Evolutionary conservation across 1,140 invertebrate species (phyloP).

Genomic region (Diuraphis noxia): DNA sequence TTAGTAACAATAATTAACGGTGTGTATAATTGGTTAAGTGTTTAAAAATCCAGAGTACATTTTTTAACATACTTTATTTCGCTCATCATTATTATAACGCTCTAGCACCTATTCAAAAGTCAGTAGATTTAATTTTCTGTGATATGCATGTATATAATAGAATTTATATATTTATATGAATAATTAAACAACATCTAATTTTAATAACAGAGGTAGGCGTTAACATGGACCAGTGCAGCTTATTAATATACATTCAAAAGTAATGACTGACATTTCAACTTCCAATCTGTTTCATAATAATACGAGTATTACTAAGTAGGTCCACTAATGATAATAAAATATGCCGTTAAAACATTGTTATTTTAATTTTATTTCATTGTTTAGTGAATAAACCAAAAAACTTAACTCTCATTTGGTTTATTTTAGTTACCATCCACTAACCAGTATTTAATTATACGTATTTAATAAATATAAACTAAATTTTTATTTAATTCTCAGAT

Average conservation of each 20-base stretch:
- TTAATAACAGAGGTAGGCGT: constrained; percentile 33
- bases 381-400: background rate
- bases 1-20: constrained; percentile 1
- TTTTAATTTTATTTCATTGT: background rate
- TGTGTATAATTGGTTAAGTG: constrained; percentile 21
- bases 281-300: background rate
- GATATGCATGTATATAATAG: constrained; percentile 12
- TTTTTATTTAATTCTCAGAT: background rate
- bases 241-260: background rate
- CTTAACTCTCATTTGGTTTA: background rate
- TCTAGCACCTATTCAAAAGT: constrained; percentile 34
- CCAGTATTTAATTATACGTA: background rate
- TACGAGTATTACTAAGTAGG: background rate
- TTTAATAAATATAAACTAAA: background rate
- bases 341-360: background rate
- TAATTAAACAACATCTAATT: background rate
- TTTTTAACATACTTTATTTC: constrained; percentile 5
- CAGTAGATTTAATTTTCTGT: constrained; percentile 36
- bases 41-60: background rate
- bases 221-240: constrained; percentile 10
- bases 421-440: background rate
- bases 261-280: background rate
- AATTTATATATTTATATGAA: background rate
- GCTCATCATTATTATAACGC: background rate
- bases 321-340: background rate